These are phyloP conservation scores for Acrocephalus scirpaceus DNA, from an alignment of 2,797 vertebrate genomes.

Conservation along the genomic window DNA sequence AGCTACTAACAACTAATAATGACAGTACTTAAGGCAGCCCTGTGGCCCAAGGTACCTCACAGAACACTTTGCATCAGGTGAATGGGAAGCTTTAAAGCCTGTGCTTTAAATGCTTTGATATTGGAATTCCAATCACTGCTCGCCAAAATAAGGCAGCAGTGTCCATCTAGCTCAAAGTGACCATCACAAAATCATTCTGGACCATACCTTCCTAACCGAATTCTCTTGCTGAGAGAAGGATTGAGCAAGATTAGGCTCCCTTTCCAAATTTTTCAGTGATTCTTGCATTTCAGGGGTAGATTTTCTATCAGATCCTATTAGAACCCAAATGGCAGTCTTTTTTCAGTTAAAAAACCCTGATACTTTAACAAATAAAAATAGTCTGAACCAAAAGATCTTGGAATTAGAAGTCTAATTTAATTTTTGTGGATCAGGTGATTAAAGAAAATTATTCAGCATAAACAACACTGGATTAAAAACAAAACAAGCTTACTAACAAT, in stretches of 20 bases:
- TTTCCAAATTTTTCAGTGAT: not conserved
- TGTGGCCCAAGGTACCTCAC: not conserved
- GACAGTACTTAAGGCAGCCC: not conserved
- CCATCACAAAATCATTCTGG: not conserved
- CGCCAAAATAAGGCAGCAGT: not conserved
- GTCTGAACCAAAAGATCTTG: not conserved
- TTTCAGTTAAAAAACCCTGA: not conserved
- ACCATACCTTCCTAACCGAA: not conserved
- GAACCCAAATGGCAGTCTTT: not conserved
- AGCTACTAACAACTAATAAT: not conserved
- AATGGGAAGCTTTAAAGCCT: not conserved
- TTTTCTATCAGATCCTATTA: not conserved
- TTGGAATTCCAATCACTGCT: not conserved
- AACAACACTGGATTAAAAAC: not conserved
- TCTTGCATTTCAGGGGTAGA: not conserved
- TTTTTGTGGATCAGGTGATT: not conserved
- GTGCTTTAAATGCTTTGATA: not conserved
- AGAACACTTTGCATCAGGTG: not conserved
- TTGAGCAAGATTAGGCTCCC: not conserved
- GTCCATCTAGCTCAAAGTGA: not conserved
- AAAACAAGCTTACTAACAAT: conserved; percentile 22
- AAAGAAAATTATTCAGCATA: not conserved
- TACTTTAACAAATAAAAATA: not conserved
- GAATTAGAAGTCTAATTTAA: not conserved
- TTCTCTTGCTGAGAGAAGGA: not conserved